Conservation (phyloP, 2,113 vertebrate genomes). For the Calonectris borealis region DNA sequence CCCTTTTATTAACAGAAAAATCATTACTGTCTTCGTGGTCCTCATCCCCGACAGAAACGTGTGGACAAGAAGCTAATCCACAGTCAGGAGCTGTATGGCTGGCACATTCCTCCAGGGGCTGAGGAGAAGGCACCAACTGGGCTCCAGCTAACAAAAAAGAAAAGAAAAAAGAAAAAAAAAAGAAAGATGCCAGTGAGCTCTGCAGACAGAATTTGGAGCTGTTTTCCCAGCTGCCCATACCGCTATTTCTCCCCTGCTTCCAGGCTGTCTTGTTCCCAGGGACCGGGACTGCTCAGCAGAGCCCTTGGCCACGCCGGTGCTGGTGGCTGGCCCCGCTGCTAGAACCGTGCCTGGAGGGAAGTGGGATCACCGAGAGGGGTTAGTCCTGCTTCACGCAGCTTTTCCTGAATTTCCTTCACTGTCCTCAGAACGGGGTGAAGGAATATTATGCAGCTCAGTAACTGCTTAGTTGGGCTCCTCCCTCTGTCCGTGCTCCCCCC, state of each 20-base stretch:
- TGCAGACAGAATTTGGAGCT: not conserved
- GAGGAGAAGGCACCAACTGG: not conserved
- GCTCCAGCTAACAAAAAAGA: not conserved
- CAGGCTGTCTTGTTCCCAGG: not conserved
- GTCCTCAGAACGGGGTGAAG: slow-evolving; percentile 40
- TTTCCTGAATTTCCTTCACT: not conserved
- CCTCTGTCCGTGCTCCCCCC: not conserved
- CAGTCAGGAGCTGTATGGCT: not conserved
- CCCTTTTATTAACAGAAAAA: not conserved
- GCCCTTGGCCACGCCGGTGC: accelerated
- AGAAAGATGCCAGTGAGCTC: not conserved
- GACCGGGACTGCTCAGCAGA: not conserved
- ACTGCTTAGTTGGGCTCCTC: not conserved
- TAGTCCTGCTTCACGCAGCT: not conserved
- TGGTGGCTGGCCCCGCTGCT: not conserved
- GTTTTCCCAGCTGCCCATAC: not conserved
- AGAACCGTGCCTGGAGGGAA: not conserved
- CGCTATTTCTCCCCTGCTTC: not conserved
- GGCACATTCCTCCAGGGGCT: not conserved
- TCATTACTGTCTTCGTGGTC: not conserved
- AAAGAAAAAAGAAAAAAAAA: not conserved
- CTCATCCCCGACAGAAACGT: not conserved
- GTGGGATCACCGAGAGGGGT: not conserved
- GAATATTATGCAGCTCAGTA: not conserved
- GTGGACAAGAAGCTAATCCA: not conserved